These are phyloP conservation scores for Rousettus leschenaultii DNA, from an alignment of 2,113 vertebrate genomes.

Conservation along the genomic window DNA sequence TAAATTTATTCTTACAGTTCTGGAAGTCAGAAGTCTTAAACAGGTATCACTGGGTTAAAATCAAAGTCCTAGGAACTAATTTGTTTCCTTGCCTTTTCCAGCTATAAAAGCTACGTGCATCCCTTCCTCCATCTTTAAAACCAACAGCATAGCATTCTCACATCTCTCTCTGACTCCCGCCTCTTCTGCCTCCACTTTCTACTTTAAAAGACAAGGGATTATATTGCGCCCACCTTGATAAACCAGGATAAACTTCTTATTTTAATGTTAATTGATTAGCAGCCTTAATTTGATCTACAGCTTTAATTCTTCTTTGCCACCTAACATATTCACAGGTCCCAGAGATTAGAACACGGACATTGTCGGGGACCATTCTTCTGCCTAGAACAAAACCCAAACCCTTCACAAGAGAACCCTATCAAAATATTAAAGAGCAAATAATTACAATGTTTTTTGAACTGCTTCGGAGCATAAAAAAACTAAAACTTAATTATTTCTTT, in stretches of 20 bases:
- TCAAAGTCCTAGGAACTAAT: background rate
- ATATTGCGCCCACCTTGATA: background rate
- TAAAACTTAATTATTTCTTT: constrained; percentile 56
- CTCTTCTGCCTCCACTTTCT: background rate
- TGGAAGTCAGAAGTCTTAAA: background rate
- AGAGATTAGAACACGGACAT: background rate
- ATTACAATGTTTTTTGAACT: constrained; percentile 30
- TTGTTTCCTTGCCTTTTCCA: background rate
- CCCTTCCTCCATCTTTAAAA: background rate
- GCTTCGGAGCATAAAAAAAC: background rate
- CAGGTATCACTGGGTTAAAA: background rate
- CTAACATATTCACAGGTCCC: background rate
- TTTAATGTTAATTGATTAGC: background rate
- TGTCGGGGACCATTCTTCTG: background rate
- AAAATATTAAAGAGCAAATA: constrained; percentile 30
- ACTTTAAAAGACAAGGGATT: background rate
- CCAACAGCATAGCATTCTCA: background rate
- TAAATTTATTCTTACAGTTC: background rate
- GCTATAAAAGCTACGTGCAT: background rate
- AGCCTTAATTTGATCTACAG: background rate
- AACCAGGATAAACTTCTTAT: background rate
- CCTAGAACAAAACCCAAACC: background rate
- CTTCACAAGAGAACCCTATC: background rate
- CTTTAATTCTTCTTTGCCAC: background rate
- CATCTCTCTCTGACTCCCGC: background rate